A percentile compares a stretch with the other conserved stretches of the same genome.
phyloP scores from a whole-genome alignment of 2,888 invertebrate genomes.

The Onchidella celtica region DNA sequence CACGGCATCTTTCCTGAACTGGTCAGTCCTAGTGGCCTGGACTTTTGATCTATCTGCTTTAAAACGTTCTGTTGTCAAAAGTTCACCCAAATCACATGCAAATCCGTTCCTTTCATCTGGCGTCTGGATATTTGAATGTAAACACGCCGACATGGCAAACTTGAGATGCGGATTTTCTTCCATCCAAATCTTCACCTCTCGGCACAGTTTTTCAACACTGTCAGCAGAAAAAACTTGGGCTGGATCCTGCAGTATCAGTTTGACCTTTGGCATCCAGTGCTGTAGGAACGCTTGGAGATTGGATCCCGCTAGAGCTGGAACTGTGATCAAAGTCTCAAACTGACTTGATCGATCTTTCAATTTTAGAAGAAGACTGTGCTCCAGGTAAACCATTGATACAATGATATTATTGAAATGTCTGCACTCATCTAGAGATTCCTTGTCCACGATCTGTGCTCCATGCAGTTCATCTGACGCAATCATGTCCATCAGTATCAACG shows the following conservation, averaged over 20 bases:
- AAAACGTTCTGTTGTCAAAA: conserved; percentile 52
- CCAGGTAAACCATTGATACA: conserved; percentile 46
- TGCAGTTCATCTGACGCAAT: conserved; percentile 29
- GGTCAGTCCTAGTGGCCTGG: too few relatives aligned
- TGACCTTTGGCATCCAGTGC: conserved; percentile 44
- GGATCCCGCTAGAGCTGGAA: conserved; percentile 18
- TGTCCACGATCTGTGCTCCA: too few relatives aligned
- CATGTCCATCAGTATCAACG: conserved; percentile 43
- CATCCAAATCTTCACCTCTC: conserved; percentile 44
- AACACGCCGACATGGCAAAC: conserved; percentile 36
- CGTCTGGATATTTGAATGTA: conserved; percentile 28
- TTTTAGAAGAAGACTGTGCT: conserved; percentile 32
- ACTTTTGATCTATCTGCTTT: too few relatives aligned
- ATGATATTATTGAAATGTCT: conserved; percentile 27
- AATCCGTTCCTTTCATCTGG: conserved; percentile 18
- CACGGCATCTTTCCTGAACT: too few relatives aligned
- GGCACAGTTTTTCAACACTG: conserved; percentile 2
- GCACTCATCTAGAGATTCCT: conserved; percentile 29
- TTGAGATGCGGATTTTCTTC: conserved; percentile 21
- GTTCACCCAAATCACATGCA: conserved; percentile 45
- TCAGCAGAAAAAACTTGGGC: conserved; percentile 38
- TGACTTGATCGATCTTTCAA: conserved; percentile 27
- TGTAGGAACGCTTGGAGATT: conserved; percentile 29
- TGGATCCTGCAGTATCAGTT: conserved; percentile 38
- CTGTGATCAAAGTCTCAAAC: conserved; percentile 30